phyloP scores from a whole-genome alignment of 2,888 invertebrate genomes.

The Arctia plantaginis region DNA sequence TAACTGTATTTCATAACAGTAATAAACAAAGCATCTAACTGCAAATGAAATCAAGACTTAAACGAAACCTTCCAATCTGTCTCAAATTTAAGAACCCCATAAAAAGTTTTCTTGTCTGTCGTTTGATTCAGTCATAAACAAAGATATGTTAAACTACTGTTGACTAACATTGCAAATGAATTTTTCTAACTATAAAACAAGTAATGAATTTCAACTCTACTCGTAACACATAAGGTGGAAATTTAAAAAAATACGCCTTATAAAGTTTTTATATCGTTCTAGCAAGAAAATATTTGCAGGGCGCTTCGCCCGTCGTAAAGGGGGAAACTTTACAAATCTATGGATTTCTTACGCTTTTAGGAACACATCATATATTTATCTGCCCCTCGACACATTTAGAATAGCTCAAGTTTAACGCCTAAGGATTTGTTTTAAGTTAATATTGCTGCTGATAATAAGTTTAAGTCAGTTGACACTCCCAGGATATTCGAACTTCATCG shows the following conservation, averaged over 20 bases:
- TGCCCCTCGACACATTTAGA: constrained; percentile 83
- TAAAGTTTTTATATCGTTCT: constrained; percentile 82
- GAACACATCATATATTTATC: constrained; percentile 85
- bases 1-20: constrained; percentile 30
- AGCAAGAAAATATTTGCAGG: constrained; percentile 80
- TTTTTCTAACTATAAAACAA: constrained; percentile 57
- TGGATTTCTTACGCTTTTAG: constrained; percentile 84
- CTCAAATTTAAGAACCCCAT: constrained; percentile 68
- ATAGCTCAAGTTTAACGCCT: constrained; percentile 76
- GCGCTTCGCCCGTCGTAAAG: constrained; percentile 82
- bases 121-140: constrained; percentile 76
- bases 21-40: constrained; percentile 48
- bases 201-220: constrained; percentile 52
- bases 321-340: constrained; percentile 85
- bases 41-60: constrained; percentile 55
- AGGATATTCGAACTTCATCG: constrained; percentile 33
- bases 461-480: constrained; percentile 42
- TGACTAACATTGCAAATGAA: constrained; percentile 77
- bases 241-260: constrained; percentile 45
- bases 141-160: constrained; percentile 78
- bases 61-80: constrained; percentile 62
- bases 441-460: constrained; percentile 68
- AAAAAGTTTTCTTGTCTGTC: constrained; percentile 73
- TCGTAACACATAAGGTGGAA: constrained; percentile 47
- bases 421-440: constrained; percentile 72